Base-by-base conservation (phyloP, 2,113 vertebrate species). In the Odontophorus gujanensis region DNA sequence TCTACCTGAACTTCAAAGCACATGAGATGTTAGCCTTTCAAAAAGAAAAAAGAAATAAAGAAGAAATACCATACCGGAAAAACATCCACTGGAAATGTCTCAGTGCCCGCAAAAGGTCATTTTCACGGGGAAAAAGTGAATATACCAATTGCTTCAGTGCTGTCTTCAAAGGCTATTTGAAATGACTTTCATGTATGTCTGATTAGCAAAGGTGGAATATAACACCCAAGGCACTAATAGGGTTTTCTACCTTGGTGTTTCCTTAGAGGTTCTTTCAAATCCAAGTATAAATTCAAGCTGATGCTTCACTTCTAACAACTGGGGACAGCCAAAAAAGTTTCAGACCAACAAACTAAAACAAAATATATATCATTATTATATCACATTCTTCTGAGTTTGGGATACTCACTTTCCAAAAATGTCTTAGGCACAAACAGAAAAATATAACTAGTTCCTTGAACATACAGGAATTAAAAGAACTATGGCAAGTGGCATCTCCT, bases 141-240 rank as follows among this genome's bases (percentile, higher is more conserved):
- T 55, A 48, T 8, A 55, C 81, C 51, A 18, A 3, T 51, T 87
- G 24, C 48, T 85, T 91, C 34, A 24, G 38, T 68, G 84, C 50
- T 63, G 11, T 34, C 51, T 96, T 96, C 89, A 96, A 92, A 96
- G 87, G n/a, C 25, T 75, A 7, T 84, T 90, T 67, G 38, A 72
- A 81, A 93, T 78, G 53, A 86, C 87, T 93, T 95, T 91, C 65
- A 82, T 87, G 74, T 92, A 32, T 65, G 53, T 65, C 90, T 82
- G 90, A 94, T 90, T 87, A 94, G n/a, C 43, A 92, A 89, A 89
- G 61, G 84, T 72, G 14, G 43, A 90, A 86, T 67, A 43, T 6
- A 74, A 62, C 38, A 76, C 73, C 61, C 0, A 0, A 86, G 69
- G 68, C 58, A 89, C 25, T 51, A 80, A 57, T 19, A 72, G 48